Conservation (phyloP, 2,797 vertebrate genomes). For the Eospalax fontanierii region DNA sequence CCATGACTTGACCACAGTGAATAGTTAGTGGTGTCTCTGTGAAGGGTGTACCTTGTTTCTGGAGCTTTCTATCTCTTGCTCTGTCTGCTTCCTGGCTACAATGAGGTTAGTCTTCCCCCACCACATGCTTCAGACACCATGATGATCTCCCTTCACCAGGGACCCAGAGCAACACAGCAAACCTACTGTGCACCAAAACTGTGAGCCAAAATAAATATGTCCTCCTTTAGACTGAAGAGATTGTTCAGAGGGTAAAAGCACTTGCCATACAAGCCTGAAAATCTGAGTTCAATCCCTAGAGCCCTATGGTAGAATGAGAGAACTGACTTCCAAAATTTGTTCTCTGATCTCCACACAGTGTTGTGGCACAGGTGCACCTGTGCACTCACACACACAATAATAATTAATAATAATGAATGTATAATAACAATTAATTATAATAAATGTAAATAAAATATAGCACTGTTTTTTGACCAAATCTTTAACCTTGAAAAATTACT, state of each 20-base stretch:
- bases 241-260: too few relatives aligned
- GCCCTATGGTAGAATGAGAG: too few relatives aligned
- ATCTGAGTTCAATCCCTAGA: too few relatives aligned
- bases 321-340: too few relatives aligned
- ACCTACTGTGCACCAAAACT: not conserved
- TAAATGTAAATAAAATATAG: conserved; percentile 2
- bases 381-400: not conserved
- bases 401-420: too few relatives aligned
- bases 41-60: not conserved
- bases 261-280: too few relatives aligned
- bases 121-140: not conserved
- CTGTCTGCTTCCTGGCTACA: not conserved
- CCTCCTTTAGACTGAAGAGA: not conserved
- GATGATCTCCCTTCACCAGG: not conserved
- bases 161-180: not conserved
- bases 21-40: not conserved
- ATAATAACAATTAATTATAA: too few relatives aligned
- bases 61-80: not conserved
- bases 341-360: too few relatives aligned
- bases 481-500: conserved; percentile 18
- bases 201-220: not conserved
- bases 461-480: not conserved
- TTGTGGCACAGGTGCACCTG: too few relatives aligned
- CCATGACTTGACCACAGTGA: not conserved
- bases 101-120: not conserved